phyloP scores from a whole-genome alignment of 2,797 vertebrate genomes.

The Sebastes cheni region DNA sequence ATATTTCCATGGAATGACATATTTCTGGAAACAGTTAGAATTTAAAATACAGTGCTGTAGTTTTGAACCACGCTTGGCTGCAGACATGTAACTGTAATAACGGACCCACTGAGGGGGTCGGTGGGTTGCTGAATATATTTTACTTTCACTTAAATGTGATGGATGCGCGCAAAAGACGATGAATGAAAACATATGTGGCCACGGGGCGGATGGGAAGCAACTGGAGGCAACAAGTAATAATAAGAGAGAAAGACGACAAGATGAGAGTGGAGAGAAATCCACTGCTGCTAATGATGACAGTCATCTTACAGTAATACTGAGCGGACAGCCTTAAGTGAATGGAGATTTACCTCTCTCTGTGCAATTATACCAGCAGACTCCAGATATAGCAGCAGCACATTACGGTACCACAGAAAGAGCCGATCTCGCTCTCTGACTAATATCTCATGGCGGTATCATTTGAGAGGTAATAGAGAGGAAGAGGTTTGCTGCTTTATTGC shows the following conservation, averaged over 20 bases:
- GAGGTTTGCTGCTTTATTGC: constrained; percentile 47
- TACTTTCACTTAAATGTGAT: background rate
- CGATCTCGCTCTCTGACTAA: constrained; percentile 30
- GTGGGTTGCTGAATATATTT: background rate
- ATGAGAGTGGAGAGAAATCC: constrained; percentile 5
- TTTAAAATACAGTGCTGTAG: background rate
- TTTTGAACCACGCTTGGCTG: background rate
- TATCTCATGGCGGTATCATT: constrained; percentile 46
- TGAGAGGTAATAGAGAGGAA: constrained; percentile 65
- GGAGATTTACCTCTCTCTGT: constrained; percentile 38
- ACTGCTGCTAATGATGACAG: background rate
- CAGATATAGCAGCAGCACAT: constrained; percentile 20
- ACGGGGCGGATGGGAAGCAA: background rate
- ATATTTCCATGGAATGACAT: background rate
- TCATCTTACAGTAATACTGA: background rate
- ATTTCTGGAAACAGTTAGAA: background rate
- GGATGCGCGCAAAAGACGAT: background rate
- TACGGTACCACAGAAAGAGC: constrained; percentile 14
- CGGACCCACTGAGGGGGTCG: background rate
- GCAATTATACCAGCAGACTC: constrained; percentile 26
- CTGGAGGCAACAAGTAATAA: background rate
- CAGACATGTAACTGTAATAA: background rate
- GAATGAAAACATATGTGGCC: background rate
- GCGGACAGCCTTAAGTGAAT: constrained; percentile 17
- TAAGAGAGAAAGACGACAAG: background rate